Conservation (phyloP, 2,113 vertebrate genomes). For the Ginglymostoma cirratum region DNA sequence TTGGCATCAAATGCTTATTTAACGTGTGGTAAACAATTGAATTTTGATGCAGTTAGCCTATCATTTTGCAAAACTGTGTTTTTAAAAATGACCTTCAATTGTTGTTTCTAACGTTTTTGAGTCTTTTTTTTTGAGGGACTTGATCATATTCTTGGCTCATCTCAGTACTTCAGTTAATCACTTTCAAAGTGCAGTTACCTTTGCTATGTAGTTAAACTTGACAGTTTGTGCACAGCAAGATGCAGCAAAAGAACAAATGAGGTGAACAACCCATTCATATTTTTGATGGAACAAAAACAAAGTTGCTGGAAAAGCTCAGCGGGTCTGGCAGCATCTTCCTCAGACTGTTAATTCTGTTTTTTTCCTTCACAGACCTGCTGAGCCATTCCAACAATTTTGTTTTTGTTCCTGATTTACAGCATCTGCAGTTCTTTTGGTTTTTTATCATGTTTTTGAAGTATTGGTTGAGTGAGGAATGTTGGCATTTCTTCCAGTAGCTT, state of each 20-base stretch:
- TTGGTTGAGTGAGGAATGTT: not conserved
- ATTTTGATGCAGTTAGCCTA: not conserved
- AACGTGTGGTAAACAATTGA: not conserved
- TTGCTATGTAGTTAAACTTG: not conserved
- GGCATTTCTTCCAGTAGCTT: not conserved
- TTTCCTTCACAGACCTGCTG: too few relatives aligned
- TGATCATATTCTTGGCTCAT: not conserved
- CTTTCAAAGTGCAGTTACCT: not conserved
- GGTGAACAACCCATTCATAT: not conserved
- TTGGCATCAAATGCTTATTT: not conserved
- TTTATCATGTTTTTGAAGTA: too few relatives aligned
- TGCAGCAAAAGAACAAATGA: not conserved
- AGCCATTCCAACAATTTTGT: too few relatives aligned
- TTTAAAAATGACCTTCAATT: not conserved
- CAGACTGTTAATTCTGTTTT: too few relatives aligned
- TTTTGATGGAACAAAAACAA: not conserved
- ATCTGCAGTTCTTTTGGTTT: too few relatives aligned
- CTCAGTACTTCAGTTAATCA: not conserved
- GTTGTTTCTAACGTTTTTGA: not conserved
- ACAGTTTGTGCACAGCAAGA: not conserved
- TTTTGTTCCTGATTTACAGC: too few relatives aligned
- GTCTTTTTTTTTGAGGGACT: not conserved
- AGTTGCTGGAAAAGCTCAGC: too few relatives aligned
- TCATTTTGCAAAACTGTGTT: not conserved
- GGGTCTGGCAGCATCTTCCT: too few relatives aligned